Conservation (phyloP, 2,797 vertebrate genomes). For the Premnoplex brunnescens region DNA sequence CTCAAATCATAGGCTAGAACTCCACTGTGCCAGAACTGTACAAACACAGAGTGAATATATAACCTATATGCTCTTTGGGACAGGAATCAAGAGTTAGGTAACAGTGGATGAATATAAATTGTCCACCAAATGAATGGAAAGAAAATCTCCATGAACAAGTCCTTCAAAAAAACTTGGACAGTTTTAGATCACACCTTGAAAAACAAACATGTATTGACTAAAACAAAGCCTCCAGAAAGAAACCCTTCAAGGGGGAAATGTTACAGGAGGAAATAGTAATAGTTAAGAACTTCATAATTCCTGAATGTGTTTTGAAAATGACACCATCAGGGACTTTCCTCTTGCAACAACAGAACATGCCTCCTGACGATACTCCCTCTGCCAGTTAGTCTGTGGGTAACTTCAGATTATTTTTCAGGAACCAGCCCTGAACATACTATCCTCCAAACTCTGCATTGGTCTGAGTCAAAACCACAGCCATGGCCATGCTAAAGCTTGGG, state of each 20-base stretch:
- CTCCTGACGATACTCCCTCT: background rate
- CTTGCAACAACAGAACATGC: background rate
- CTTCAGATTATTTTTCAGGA: background rate
- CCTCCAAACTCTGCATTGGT: background rate
- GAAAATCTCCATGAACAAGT: background rate
- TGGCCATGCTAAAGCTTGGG: background rate
- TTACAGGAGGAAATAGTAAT: background rate
- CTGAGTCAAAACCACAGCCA: background rate
- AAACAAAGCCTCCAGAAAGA: background rate
- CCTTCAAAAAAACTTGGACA: background rate
- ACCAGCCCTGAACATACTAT: rapidly evolving
- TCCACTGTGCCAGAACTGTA: background rate
- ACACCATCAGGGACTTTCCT: background rate
- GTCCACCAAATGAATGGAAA: background rate
- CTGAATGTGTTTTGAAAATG: background rate
- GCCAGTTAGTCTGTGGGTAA: background rate
- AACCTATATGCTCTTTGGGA: background rate
- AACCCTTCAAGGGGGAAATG: background rate
- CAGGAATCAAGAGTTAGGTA: background rate
- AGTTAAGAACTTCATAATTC: background rate
- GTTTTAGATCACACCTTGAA: background rate
- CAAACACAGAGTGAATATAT: background rate
- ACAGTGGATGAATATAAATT: background rate
- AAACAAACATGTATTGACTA: background rate
- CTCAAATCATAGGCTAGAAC: background rate